Evolutionary conservation across 1,140 invertebrate species (phyloP).

Genomic region (Temnothorax longispinosus): DNA sequence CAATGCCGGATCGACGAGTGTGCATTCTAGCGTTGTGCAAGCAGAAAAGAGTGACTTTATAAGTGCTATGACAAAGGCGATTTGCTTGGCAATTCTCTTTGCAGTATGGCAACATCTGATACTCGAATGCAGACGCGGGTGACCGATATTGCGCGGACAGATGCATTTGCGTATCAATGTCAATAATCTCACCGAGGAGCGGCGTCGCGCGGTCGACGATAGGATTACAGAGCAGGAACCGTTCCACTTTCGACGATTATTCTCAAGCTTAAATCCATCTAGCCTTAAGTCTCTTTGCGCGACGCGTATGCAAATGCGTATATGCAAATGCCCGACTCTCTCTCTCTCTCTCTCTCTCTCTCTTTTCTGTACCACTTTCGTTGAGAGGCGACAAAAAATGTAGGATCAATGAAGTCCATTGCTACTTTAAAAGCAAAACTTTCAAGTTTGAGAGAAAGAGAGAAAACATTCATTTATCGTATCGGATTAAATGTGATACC

Average conservation of each 20-base stretch:
- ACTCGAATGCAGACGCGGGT: background rate
- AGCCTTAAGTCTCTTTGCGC: slow-evolving; percentile 11
- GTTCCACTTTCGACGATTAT: slow-evolving; percentile 48
- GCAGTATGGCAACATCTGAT: background rate
- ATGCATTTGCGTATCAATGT: slow-evolving; percentile 66
- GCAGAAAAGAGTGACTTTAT: slow-evolving; percentile 62
- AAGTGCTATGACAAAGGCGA: slow-evolving; percentile 51
- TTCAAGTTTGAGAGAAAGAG: background rate
- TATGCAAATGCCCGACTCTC: background rate
- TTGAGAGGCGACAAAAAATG: slow-evolving; percentile 2
- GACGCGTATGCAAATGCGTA: slow-evolving; percentile 26
- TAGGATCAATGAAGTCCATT: background rate
- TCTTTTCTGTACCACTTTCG: background rate
- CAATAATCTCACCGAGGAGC: slow-evolving; percentile 44
- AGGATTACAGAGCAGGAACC: slow-evolving; percentile 53
- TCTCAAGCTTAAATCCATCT: slow-evolving; percentile 7
- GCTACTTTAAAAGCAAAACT: background rate
- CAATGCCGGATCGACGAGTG: background rate
- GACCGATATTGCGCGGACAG: slow-evolving; percentile 55
- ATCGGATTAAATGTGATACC: background rate
- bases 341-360: background rate
- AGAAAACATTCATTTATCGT: background rate
- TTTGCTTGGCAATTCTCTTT: slow-evolving; percentile 53
- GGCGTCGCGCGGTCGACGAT: slow-evolving; percentile 5
- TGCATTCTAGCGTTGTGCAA: slow-evolving; percentile 54